Evolutionary conservation across 2,888 invertebrate species (phyloP).

Genomic region (Serripes groenlandicus): DNA sequence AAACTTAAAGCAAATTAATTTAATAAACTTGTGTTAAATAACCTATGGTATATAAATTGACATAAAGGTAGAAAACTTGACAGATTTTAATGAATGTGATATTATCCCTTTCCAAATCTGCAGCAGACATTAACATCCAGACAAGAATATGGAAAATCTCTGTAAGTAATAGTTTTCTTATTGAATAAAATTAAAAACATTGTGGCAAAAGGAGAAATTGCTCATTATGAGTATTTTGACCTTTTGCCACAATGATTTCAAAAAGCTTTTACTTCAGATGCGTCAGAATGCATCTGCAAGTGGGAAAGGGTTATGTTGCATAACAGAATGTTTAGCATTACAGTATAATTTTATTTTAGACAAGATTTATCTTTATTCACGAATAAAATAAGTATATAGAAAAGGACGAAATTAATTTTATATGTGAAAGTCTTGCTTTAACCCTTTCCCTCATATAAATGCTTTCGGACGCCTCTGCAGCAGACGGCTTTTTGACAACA

Average conservation of each 20-base stretch:
- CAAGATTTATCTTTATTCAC: no score
- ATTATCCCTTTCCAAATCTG: no score
- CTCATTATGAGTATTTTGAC: background rate
- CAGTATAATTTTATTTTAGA: no score
- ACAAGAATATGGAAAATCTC: no score
- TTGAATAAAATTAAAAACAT: background rate
- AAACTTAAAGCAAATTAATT: no score
- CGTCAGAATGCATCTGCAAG: background rate
- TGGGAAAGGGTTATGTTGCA: background rate
- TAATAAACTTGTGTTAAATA: no score
- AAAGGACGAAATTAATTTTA: background rate
- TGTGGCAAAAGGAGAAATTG: background rate
- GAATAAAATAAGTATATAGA: no score
- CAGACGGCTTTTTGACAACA: background rate
- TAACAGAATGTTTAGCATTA: no score
- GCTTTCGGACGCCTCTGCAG: background rate
- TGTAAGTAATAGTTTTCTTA: background rate
- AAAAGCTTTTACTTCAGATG: background rate
- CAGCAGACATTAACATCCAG: no score
- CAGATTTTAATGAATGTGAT: no score
- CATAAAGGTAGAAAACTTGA: no score
- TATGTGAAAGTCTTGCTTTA: background rate
- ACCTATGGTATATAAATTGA: no score
- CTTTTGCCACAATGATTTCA: background rate
- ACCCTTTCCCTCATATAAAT: background rate